Base-by-base conservation (phyloP, 1,140 invertebrate species). In the Atta cephalotes region DNA sequence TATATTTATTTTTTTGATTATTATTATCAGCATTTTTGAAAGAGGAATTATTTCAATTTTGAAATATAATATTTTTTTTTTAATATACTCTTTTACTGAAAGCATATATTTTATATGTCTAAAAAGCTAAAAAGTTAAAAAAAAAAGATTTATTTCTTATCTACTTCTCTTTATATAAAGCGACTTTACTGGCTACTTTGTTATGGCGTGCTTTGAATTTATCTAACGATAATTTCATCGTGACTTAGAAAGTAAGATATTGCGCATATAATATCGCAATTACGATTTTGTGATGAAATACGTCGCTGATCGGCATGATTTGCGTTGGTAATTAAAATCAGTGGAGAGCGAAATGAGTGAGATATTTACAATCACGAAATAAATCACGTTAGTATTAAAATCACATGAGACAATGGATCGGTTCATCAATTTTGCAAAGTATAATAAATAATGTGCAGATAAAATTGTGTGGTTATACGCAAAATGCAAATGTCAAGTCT, bases 361-460 rank as follows among this genome's bases (percentile, higher is more conserved):
- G 14, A n/a, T 58, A 39, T 80, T 80, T 70, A 28, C 14, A 66
- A 70, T 56, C 18, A 25, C 25, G 68, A 62, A 31, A 28, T 82
- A 82, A 82, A 72, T 82, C 25, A 60, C 18, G 16, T 12, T 3
- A 39, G 16, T 53, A 31, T 60, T 74, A 72, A 74, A 82, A 60
- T 18, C 25, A 39, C 10, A 9, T 62, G 56, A 71, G 68, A 81
- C 68, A 62, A 60, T 72, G 10, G 66, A 49, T 49, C 12, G 66
- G 9, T 7, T 25, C 39, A 58, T 82, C 39, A 82, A 62, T 82
- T 82, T 58, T 25, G 53, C 68, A 25, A 60, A 31, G 21, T 21
- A 16, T 74, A 74, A 82, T 82, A 82, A 82, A 82, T 82, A 82
- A 74, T 18, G 39, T n/a, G 53, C 25, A 10, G 12, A 18, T 49